Evolutionary conservation across 2,888 invertebrate genomes (phyloP).

Genomic region (Diplolepis rosae): DNA sequence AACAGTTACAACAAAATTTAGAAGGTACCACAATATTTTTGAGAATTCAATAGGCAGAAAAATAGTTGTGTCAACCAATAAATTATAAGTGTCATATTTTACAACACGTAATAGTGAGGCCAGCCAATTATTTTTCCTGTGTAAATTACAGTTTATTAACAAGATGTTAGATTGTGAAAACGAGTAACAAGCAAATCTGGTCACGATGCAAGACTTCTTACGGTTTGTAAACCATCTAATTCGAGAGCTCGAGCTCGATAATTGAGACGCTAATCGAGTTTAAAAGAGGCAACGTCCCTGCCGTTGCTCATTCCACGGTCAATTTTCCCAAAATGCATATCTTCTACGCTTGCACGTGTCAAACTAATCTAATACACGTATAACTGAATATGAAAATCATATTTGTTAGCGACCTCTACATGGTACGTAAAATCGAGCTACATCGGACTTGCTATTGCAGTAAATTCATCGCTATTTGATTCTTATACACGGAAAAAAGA

Average conservation of each 20-base stretch:
- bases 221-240: slow-evolving; percentile 56
- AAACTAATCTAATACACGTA: slow-evolving; percentile 15
- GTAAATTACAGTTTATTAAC: too few species aligned
- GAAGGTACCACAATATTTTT: too few species aligned
- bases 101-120: too few species aligned
- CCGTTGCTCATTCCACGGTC: slow-evolving; percentile 34
- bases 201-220: slow-evolving; percentile 36
- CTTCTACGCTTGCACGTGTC: neutral
- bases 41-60: too few species aligned
- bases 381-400: slow-evolving; percentile 20
- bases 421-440: neutral
- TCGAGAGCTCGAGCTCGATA: slow-evolving; percentile 51
- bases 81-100: too few species aligned
- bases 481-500: too few species aligned
- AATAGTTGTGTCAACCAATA: too few species aligned
- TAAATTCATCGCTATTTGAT: too few species aligned
- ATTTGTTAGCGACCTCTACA: neutral
- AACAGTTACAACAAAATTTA: too few species aligned
- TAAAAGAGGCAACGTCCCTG: slow-evolving; percentile 40
- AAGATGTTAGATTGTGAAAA: too few species aligned
- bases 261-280: slow-evolving; percentile 61
- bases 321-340: slow-evolving; percentile 1
- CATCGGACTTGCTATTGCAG: neutral
- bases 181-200: neutral
- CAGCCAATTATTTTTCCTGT: too few species aligned